phyloP scores from a whole-genome alignment of 2,113 vertebrate species.

The Prolemur simus region DNA sequence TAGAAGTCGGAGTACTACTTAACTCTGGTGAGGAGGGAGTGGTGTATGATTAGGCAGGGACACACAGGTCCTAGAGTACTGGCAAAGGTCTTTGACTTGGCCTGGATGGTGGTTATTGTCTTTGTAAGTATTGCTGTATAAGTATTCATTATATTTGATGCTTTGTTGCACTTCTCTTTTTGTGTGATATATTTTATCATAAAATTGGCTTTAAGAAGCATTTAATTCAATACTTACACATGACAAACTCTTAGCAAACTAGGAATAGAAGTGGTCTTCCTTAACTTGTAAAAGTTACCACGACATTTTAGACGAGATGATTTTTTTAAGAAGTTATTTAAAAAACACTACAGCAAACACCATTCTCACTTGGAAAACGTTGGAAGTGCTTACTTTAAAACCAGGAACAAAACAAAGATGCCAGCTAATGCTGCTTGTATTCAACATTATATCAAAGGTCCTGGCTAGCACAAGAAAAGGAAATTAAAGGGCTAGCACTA shows the following conservation, averaged over 20 bases:
- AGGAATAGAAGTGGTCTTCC: neutral
- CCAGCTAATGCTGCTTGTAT: neutral
- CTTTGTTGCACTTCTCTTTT: neutral
- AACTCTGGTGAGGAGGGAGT: neutral
- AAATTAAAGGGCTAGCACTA: neutral
- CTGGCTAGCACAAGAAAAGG: neutral
- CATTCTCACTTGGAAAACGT: neutral
- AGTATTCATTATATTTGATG: neutral
- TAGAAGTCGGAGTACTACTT: neutral
- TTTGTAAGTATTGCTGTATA: neutral
- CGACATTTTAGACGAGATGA: too few species aligned
- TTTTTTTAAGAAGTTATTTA: neutral
- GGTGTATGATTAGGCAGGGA: neutral
- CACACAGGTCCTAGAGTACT: neutral
- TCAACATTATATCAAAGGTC: neutral
- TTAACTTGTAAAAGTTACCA: neutral
- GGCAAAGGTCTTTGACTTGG: neutral
- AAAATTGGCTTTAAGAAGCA: neutral
- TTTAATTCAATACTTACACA: neutral
- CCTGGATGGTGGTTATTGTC: neutral
- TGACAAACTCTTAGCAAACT: neutral
- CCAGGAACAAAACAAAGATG: neutral
- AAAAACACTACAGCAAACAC: neutral
- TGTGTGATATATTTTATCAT: neutral
- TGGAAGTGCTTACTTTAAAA: neutral